Percentiles rank a stretch among this genome's conserved stretches.
phyloP scores from a whole-genome alignment of 2,888 invertebrate species.

The Salticus scenicus region DNA sequence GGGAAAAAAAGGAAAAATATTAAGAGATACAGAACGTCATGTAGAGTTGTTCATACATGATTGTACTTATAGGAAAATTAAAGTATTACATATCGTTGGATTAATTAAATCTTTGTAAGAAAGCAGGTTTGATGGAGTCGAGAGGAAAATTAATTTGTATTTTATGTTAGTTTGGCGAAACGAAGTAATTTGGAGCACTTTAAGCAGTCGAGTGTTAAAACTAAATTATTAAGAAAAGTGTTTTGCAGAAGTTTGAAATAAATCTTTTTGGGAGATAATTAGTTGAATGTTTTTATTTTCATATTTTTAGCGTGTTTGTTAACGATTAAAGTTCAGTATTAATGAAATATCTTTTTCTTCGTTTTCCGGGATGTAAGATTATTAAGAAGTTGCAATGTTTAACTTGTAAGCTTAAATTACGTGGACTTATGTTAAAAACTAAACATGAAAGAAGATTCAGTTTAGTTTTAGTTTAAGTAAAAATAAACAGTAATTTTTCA shows the following conservation, averaged over 20 bases:
- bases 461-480: too few relatives aligned
- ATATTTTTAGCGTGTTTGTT: too few relatives aligned
- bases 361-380: too few relatives aligned
- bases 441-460: too few relatives aligned
- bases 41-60: conserved; percentile 54
- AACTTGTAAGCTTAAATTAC: too few relatives aligned
- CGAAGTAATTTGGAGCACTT: not conserved
- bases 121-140: conserved; percentile 48
- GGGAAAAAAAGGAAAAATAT: conserved; percentile 27
- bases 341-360: too few relatives aligned
- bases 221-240: conserved; percentile 4
- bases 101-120: conserved; percentile 64
- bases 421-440: too few relatives aligned
- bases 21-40: conserved; percentile 39
- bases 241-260: not conserved
- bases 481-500: too few relatives aligned
- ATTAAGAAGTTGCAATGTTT: too few relatives aligned
- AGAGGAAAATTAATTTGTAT: conserved; percentile 10
- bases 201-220: not conserved
- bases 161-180: not conserved
- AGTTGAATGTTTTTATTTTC: too few relatives aligned
- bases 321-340: too few relatives aligned
- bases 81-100: conserved; percentile 57
- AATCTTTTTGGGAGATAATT: not conserved
- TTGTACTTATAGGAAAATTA: conserved; percentile 64